Percentiles rank a stretch among this genome's conserved stretches.
phyloP scores from a whole-genome alignment of 1,140 invertebrate genomes.

The Lanistes nyassanus region DNA sequence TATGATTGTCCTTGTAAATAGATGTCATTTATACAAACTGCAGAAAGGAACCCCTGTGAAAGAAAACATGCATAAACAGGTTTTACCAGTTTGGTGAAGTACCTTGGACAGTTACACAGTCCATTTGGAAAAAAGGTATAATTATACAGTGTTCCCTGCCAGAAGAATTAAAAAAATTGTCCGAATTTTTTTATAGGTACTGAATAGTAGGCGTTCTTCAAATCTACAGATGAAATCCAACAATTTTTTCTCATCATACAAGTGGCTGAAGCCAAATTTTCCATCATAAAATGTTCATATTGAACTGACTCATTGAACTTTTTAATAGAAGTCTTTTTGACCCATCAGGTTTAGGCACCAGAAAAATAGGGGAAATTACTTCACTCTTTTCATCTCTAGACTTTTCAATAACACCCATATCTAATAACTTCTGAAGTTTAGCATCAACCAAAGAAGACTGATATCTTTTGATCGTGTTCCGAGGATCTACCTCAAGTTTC shows the following conservation, averaged over 20 bases:
- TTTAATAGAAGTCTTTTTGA: no score
- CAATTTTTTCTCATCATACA: constrained; percentile 9
- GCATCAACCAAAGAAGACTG: no score
- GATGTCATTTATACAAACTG: constrained; percentile 35
- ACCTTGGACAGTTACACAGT: constrained; percentile 21
- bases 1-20: constrained; percentile 25
- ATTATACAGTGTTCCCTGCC: constrained; percentile 32
- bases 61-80: constrained; percentile 34
- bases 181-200: constrained; percentile 19
- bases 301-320: not conserved
- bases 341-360: not conserved
- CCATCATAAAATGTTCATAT: not conserved
- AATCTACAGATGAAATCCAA: constrained; percentile 30
- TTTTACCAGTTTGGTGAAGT: constrained; percentile 36
- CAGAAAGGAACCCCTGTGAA: constrained; percentile 21
- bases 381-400: not conserved
- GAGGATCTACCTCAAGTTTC: no score
- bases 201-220: no score
- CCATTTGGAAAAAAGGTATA: constrained; percentile 38
- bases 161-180: constrained; percentile 35
- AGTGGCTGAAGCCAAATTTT: not conserved
- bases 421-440: not conserved
- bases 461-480: not conserved
- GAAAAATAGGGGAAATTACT: constrained; percentile 2
- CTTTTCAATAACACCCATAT: not conserved